These are phyloP conservation scores for Porites lobata DNA, from an alignment of 92 coral and sea anemone species.

Conservation along the genomic window DNA sequence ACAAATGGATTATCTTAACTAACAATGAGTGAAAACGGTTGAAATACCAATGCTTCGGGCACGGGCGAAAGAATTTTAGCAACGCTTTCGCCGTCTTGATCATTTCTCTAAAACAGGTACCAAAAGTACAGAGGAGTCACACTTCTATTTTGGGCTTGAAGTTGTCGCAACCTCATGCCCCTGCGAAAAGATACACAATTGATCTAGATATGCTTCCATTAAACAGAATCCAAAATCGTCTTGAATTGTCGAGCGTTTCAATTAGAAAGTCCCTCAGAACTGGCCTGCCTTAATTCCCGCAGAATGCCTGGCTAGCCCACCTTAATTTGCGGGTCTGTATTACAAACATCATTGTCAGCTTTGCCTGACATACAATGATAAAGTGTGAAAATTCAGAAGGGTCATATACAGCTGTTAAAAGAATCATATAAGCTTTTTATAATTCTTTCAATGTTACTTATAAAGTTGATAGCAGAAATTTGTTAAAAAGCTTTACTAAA, in stretches of 20 bases:
- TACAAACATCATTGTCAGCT: too few relatives aligned
- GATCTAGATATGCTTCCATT: constrained; percentile 12
- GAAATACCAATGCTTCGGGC: neutral
- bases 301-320: too few relatives aligned
- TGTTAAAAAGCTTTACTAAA: neutral
- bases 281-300: too few relatives aligned
- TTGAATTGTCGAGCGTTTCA: neutral
- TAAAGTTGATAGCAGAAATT: too few relatives aligned
- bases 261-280: neutral
- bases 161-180: constrained; percentile 28
- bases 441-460: too few relatives aligned
- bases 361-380: too few relatives aligned
- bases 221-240: neutral
- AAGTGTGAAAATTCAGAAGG: too few relatives aligned
- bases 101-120: constrained; percentile 3
- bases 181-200: constrained; percentile 27
- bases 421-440: too few relatives aligned
- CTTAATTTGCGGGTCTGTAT: too few relatives aligned
- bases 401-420: too few relatives aligned
- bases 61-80: neutral
- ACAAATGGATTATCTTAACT: constrained; percentile 7
- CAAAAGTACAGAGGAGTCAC: neutral
- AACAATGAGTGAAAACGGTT: constrained; percentile 6
- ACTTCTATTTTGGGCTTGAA: neutral
- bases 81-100: neutral